Conservation (phyloP, 2,888 invertebrate species). For the Acrobasis suavella region DNA sequence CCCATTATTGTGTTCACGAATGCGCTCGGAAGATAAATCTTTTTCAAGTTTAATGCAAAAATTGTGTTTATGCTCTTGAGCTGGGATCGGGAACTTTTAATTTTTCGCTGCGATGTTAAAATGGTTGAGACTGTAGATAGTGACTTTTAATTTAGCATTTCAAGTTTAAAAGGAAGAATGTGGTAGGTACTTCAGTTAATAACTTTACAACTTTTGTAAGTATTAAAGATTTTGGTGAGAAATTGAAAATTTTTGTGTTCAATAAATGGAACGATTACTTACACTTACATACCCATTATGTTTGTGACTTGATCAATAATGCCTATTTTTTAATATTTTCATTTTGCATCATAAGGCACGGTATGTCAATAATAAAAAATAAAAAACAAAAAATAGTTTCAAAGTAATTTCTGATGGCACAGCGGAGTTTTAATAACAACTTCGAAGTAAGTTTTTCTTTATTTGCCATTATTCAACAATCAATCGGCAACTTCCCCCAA, state of each 20-base stretch:
- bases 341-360: too few species aligned
- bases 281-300: too few species aligned
- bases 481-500: neutral
- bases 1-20: conserved; percentile 48
- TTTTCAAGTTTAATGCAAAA: conserved; percentile 56
- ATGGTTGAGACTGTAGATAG: conserved; percentile 9
- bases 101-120: conserved; percentile 7
- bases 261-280: too few species aligned
- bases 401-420: too few species aligned
- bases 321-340: too few species aligned
- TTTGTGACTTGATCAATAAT: too few species aligned
- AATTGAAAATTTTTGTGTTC: too few species aligned
- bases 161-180: neutral
- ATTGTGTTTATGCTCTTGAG: conserved; percentile 47
- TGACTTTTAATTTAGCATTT: neutral
- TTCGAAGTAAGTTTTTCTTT: neutral
- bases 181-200: too few species aligned
- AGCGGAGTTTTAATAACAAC: neutral
- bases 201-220: too few species aligned
- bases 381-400: too few species aligned
- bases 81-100: conserved; percentile 16
- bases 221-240: too few species aligned
- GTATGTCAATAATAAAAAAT: too few species aligned
- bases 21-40: conserved; percentile 50
- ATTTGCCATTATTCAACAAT: neutral